phyloP scores from a whole-genome alignment of 1,140 invertebrate genomes.

The Drosophila fuyamai region DNA sequence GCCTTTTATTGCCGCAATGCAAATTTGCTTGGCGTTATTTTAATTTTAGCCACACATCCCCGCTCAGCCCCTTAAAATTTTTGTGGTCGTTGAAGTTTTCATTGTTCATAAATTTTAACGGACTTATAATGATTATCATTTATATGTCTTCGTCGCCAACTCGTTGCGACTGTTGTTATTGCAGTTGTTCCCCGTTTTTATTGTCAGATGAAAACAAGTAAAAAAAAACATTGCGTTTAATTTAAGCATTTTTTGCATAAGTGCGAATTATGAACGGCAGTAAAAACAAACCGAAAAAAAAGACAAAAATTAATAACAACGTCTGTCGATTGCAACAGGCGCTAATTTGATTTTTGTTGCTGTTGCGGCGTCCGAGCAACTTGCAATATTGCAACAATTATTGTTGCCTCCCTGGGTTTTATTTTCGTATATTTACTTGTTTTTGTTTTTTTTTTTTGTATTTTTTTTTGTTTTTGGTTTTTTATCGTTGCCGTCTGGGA shows the following conservation, averaged over 20 bases:
- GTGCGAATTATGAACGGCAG: slow-evolving; percentile 59
- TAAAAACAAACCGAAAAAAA: slow-evolving; percentile 39
- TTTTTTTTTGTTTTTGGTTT: slow-evolving; percentile 11
- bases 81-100: slow-evolving; percentile 56
- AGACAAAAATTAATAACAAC: slow-evolving; percentile 23
- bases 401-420: slow-evolving; percentile 41
- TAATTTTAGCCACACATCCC: slow-evolving; percentile 24
- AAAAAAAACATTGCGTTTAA: slow-evolving; percentile 64
- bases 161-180: slow-evolving; percentile 22
- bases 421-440: slow-evolving; percentile 13
- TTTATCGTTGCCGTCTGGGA: slow-evolving; percentile 31
- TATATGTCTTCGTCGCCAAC: slow-evolving; percentile 45
- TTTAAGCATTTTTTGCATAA: slow-evolving; percentile 66
- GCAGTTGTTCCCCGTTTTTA: slow-evolving; percentile 46
- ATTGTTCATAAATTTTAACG: slow-evolving; percentile 77
- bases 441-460: neutral
- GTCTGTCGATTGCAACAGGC: slow-evolving; percentile 74
- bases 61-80: neutral
- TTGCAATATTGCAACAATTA: slow-evolving; percentile 47
- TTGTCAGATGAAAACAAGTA: slow-evolving; percentile 55
- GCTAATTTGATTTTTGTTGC: slow-evolving; percentile 79
- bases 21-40: slow-evolving; percentile 27
- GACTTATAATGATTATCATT: slow-evolving; percentile 73
- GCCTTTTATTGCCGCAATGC: slow-evolving; percentile 21
- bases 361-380: slow-evolving; percentile 65